These are phyloP conservation scores for Fragum fragum DNA, from an alignment of 2,888 invertebrate genomes.

Conservation along the genomic window DNA sequence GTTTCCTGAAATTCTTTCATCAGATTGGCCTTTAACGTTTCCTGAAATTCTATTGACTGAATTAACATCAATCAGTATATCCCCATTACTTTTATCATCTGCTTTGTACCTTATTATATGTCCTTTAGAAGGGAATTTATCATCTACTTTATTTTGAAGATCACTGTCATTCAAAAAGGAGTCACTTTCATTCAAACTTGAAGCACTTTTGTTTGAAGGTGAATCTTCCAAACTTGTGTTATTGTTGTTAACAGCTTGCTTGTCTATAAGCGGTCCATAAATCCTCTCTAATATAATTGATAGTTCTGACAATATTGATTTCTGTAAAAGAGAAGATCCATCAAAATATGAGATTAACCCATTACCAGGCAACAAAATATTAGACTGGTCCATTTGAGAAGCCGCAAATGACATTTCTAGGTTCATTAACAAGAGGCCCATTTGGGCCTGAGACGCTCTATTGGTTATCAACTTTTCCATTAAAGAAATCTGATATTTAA, in stretches of 20 bases:
- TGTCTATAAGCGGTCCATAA: constrained; percentile 55
- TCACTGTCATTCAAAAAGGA: neutral
- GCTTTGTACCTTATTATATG: neutral
- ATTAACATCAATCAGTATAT: neutral
- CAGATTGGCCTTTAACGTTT: neutral
- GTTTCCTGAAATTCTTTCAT: neutral
- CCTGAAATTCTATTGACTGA: neutral
- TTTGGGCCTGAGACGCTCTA: too few species aligned
- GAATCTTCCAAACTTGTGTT: constrained; percentile 1
- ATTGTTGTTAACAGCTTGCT: neutral
- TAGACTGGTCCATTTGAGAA: too few species aligned
- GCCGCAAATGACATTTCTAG: too few species aligned
- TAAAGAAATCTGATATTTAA: too few species aligned
- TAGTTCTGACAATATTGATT: constrained; percentile 34
- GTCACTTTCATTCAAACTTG: constrained; percentile 5
- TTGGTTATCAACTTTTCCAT: too few species aligned
- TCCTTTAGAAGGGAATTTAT: neutral
- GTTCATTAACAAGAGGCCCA: too few species aligned
- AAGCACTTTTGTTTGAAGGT: neutral
- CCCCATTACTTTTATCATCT: neutral
- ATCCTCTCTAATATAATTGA: constrained; percentile 48
- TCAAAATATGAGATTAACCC: too few species aligned
- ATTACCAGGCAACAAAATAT: too few species aligned
- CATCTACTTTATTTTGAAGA: neutral
- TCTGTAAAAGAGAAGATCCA: constrained; percentile 29